A percentile compares a stretch with the other conserved stretches of the same genome.
Conservation (phyloP, 2,797 vertebrate species). For the Anabas testudineus region DNA sequence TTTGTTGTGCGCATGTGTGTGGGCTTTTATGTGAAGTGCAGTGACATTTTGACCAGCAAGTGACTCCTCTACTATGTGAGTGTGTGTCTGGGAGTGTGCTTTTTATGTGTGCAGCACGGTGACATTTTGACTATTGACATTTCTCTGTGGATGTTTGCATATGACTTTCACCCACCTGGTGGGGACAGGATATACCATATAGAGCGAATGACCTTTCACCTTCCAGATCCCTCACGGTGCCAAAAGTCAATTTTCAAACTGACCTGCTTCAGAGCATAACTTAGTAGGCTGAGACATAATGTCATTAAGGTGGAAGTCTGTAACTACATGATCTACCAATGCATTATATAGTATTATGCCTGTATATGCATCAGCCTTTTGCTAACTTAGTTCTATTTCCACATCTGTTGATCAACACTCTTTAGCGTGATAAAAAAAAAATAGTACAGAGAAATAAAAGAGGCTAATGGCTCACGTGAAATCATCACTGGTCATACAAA, state of each 20-base stretch:
- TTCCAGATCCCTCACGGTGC: slow-evolving; percentile 47
- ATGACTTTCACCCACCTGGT: slow-evolving; percentile 49
- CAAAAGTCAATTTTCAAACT: slow-evolving; percentile 27
- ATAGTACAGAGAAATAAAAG: background rate
- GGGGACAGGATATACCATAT: slow-evolving; percentile 61
- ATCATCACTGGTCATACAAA: slow-evolving; percentile 9
- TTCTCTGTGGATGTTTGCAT: slow-evolving; percentile 37
- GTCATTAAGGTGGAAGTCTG: too few relatives aligned
- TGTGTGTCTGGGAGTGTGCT: slow-evolving; percentile 18
- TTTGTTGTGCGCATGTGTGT: background rate
- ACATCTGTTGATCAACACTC: too few relatives aligned
- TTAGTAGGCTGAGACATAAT: too few relatives aligned
- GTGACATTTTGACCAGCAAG: slow-evolving; percentile 67
- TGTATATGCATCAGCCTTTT: too few relatives aligned
- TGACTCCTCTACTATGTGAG: slow-evolving; percentile 12
- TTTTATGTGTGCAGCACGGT: slow-evolving; percentile 53
- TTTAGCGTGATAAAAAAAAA: too few relatives aligned
- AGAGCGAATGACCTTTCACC: slow-evolving; percentile 75
- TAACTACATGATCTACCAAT: too few relatives aligned
- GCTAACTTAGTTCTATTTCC: too few relatives aligned
- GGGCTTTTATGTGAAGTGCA: slow-evolving; percentile 26
- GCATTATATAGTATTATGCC: background rate
- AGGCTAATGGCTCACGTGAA: background rate
- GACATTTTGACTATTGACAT: slow-evolving; percentile 64
- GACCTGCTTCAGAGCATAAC: background rate